Evolutionary conservation across 30 jellyfish, hydroid and myxozoan genomes (phyloP).

Genomic region (Aurelia coerulea): DNA sequence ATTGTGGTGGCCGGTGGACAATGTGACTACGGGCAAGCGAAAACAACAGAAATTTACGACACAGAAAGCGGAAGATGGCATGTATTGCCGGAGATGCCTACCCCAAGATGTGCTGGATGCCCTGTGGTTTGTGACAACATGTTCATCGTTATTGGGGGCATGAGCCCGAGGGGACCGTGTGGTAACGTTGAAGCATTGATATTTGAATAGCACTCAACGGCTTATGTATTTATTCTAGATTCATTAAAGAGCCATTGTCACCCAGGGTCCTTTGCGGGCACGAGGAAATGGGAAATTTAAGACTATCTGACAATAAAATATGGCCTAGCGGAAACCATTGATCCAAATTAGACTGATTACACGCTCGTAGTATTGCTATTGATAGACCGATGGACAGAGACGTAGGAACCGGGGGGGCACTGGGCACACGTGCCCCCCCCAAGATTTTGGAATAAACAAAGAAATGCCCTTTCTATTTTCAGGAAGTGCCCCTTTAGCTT

Average conservation of each 20-base stretch:
- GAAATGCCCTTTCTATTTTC: too few relatives aligned
- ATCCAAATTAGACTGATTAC: too few relatives aligned
- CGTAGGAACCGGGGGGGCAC: too few relatives aligned
- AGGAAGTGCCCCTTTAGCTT: too few relatives aligned
- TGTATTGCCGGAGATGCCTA: constrained; percentile 65
- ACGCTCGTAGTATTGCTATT: too few relatives aligned
- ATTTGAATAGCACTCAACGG: background rate
- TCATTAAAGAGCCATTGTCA: too few relatives aligned
- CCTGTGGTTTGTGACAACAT: constrained; percentile 52
- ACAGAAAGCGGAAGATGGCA: constrained; percentile 47
- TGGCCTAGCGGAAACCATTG: too few relatives aligned
- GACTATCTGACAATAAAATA: too few relatives aligned
- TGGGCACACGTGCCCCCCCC: too few relatives aligned
- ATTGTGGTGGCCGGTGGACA: constrained; percentile 70
- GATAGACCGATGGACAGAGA: too few relatives aligned
- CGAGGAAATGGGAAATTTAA: too few relatives aligned
- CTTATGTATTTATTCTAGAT: background rate
- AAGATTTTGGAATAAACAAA: too few relatives aligned
- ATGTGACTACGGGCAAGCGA: constrained; percentile 55
- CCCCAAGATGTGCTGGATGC: constrained; percentile 66
- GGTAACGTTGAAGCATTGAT: constrained; percentile 61
- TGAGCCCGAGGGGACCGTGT: constrained; percentile 71
- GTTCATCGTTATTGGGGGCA: constrained; percentile 69
- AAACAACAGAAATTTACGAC: constrained; percentile 62
- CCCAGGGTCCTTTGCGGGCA: background rate